Evolutionary conservation across 2,888 invertebrate species (phyloP).

Genomic region (Phortica magna): DNA sequence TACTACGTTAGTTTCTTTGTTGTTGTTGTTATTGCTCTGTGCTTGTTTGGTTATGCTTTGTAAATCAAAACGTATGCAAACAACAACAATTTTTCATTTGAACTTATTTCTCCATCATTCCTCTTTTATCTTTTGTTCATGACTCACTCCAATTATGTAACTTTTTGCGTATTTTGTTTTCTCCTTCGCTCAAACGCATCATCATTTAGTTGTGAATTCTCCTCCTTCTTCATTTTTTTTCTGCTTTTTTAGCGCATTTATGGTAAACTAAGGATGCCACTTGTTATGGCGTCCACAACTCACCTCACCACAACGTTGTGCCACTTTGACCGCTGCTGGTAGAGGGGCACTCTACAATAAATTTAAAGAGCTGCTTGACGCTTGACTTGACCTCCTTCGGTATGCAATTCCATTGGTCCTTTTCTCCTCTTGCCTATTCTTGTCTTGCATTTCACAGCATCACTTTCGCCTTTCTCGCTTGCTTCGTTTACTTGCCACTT

Average conservation of each 20-base stretch:
- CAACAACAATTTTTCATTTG: slow-evolving; percentile 34
- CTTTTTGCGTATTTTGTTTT: not conserved
- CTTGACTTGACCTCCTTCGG: not conserved
- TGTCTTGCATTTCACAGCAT: not conserved
- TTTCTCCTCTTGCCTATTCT: not conserved
- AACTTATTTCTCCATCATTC: not conserved
- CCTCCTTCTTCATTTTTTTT: not conserved
- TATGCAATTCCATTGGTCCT: not conserved
- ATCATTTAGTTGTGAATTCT: not conserved
- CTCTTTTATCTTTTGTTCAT: not conserved
- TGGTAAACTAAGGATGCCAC: slow-evolving; percentile 13
- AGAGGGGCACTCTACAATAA: not conserved
- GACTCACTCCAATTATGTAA: not conserved
- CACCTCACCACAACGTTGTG: no score
- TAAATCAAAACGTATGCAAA: slow-evolving; percentile 16
- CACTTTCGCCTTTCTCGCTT: not conserved
- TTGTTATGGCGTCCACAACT: no score
- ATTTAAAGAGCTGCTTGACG: not conserved
- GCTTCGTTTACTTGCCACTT: not conserved
- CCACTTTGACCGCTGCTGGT: no score
- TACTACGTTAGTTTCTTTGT: no score
- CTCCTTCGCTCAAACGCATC: not conserved
- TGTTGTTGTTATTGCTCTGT: slow-evolving; percentile 24
- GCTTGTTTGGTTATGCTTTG: not conserved
- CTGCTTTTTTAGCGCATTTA: slow-evolving; percentile 6